Evolutionary conservation across 2,797 vertebrate species (phyloP).

Genomic region (Emys orbicularis): DNA sequence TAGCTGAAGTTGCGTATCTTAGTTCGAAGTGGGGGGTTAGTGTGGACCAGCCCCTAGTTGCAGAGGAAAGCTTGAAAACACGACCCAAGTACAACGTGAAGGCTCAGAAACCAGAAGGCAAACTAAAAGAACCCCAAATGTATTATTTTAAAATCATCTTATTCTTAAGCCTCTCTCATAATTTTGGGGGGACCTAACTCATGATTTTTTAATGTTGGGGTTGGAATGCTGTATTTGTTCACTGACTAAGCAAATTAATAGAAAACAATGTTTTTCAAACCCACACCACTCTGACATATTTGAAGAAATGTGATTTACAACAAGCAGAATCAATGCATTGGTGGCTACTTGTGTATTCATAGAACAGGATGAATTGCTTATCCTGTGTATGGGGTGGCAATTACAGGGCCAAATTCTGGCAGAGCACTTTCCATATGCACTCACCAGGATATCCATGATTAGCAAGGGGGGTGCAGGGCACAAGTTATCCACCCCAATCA

Average conservation of each 20-base stretch:
- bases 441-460: background rate
- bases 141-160: background rate
- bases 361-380: background rate
- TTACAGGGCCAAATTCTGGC: background rate
- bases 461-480: background rate
- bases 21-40: too few species aligned
- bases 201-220: background rate
- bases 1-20: too few species aligned
- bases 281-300: background rate
- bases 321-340: too few species aligned
- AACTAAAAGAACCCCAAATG: background rate
- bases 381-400: background rate
- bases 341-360: background rate
- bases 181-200: background rate
- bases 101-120: slow-evolving; percentile 4
- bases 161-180: background rate
- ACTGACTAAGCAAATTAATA: background rate
- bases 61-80: background rate
- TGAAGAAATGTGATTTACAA: background rate
- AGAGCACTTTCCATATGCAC: background rate
- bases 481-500: background rate
- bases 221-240: background rate
- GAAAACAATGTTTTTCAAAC: background rate
- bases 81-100: background rate
- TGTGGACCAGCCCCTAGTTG: background rate